Base-by-base conservation (phyloP, 2,888 invertebrate genomes). In the Linnaemya vulpina region DNA sequence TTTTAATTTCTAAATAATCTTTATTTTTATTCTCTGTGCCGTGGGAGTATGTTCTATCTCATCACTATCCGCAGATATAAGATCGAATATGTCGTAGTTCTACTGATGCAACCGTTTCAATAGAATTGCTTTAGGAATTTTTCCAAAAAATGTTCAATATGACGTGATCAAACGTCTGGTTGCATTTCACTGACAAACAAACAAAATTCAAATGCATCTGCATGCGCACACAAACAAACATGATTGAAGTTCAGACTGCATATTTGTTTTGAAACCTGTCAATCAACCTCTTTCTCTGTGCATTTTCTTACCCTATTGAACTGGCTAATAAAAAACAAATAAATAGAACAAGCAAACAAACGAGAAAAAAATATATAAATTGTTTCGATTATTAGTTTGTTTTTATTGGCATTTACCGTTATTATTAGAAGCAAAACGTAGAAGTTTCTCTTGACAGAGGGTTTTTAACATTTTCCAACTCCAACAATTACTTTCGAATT, bases 401-500 rank as follows among this genome's bases (percentile, higher is more conserved):
- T 76, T 71, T 58, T 22, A 71, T 65, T 49, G 43, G 71, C 25
- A 30, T 73, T 40, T 51, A 63, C 71, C 55, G 71, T 71, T 76
- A 63, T 76, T 82, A 63, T 76, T 58, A 49, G 8, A 20, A 62
- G n/a, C 58, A 55, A 43, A 73, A 51, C 53, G 30, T 58, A 53
- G 58, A 58, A 22, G 49, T n/a, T 70, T 63, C 46, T 63, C 3
- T 40, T 65, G 55, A 43, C 58, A 63, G 71, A 70, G 20, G 60
- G 25, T 58, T 79, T 78, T 51, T 43, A 78, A 58, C 70, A 63
- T 85, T 79, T 71, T 70, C 74, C 77, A 79, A 82, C 85, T 70
- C 74, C 77, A 79, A 82, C 85, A 85, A 85, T 85, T 85, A 82
- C 82, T 82, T 85, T 85, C 71, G 65, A 82, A 85, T 82, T 75